Conservation (phyloP, 2,113 vertebrate genomes). For the Cairina moschata region DNA sequence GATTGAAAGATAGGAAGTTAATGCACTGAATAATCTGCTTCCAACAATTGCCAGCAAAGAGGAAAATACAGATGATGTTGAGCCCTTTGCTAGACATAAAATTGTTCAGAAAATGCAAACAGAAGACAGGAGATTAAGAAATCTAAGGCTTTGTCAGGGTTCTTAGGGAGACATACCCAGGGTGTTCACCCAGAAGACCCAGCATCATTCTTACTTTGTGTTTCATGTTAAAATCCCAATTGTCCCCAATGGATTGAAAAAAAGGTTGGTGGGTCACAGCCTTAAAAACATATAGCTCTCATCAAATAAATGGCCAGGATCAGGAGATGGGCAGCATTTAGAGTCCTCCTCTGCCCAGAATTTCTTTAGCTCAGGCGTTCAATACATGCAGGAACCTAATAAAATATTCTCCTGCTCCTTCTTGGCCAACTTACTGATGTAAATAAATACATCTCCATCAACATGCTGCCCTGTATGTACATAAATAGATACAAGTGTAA, state of each 20-base stretch:
- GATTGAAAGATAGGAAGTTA: neutral
- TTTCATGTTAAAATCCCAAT: neutral
- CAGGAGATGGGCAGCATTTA: neutral
- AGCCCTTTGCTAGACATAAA: neutral
- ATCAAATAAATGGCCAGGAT: neutral
- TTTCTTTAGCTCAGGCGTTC: neutral
- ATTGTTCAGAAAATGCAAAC: neutral
- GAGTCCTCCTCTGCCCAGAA: neutral
- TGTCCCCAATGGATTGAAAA: neutral
- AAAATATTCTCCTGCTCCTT: neutral
- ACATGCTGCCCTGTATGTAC: neutral
- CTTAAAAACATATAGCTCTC: neutral
- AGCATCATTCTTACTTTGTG: neutral
- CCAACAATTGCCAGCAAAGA: neutral
- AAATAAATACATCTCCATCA: neutral
- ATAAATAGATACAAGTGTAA: neutral
- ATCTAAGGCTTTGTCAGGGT: neutral
- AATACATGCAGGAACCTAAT: neutral
- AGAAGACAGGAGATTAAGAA: neutral
- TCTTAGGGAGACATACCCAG: neutral
- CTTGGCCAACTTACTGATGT: neutral
- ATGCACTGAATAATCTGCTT: neutral
- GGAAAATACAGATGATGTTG: neutral
- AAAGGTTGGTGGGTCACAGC: neutral
- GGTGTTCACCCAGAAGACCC: neutral